These are phyloP conservation scores for Erythrocercus mccallii DNA, from an alignment of 2,113 vertebrate species.

Conservation along the genomic window DNA sequence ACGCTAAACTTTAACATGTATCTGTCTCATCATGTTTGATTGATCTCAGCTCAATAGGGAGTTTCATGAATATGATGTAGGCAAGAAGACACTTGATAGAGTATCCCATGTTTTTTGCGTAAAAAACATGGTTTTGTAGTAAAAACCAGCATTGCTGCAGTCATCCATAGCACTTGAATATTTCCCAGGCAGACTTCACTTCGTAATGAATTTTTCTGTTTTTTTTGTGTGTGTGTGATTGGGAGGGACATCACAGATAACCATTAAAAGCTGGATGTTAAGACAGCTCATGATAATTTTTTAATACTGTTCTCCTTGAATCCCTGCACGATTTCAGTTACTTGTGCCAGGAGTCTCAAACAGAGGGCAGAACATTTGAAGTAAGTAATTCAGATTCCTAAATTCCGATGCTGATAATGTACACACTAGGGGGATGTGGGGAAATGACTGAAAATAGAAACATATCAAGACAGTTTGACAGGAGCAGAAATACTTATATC, in stretches of 20 bases:
- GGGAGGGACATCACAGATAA: not conserved
- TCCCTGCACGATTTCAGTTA: not conserved
- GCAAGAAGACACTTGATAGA: not conserved
- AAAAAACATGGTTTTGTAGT: not conserved
- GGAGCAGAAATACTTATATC: not conserved
- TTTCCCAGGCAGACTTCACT: not conserved
- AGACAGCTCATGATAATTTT: not conserved
- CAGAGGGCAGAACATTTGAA: not conserved
- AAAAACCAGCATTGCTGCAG: not conserved
- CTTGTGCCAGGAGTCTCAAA: not conserved
- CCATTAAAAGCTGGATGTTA: not conserved
- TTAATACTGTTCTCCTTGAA: not conserved
- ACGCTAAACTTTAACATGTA: not conserved
- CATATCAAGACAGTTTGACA: not conserved
- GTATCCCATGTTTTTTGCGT: not conserved
- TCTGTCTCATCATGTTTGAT: not conserved
- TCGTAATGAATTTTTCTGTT: not conserved
- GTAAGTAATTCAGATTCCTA: not conserved
- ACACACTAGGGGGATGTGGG: rapidly evolving
- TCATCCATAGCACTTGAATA: not conserved
- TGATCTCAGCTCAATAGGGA: not conserved
- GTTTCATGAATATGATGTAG: not conserved
- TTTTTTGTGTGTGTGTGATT: not conserved
- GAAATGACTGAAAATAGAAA: not conserved
- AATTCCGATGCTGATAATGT: not conserved